Percentiles rank a stretch among this genome's conserved stretches.
These are phyloP conservation scores for Glomeris maerens DNA, from an alignment of 1,140 invertebrate species.

Conservation along the genomic window DNA sequence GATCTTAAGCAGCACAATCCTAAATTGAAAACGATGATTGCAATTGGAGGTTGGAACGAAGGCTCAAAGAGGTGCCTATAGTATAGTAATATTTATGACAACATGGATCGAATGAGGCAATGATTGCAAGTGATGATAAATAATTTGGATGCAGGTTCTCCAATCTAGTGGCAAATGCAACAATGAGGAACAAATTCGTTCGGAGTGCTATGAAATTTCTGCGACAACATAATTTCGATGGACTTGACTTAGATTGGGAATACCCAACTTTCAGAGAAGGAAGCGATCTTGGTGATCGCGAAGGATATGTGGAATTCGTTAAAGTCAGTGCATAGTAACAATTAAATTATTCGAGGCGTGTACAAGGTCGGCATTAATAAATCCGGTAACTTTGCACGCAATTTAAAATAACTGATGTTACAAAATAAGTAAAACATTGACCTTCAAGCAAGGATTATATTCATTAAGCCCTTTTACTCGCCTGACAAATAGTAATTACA, in stretches of 20 bases:
- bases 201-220: slow-evolving; percentile 77
- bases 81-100: too few relatives aligned
- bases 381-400: too few relatives aligned
- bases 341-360: too few relatives aligned
- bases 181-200: slow-evolving; percentile 61
- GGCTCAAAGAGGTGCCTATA: slow-evolving; percentile 63
- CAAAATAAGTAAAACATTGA: too few relatives aligned
- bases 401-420: too few relatives aligned
- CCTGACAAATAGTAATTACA: too few relatives aligned
- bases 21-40: slow-evolving; percentile 75
- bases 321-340: too few relatives aligned
- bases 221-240: slow-evolving; percentile 84
- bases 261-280: slow-evolving; percentile 85
- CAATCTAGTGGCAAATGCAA: slow-evolving; percentile 60
- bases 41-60: slow-evolving; percentile 94
- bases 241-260: slow-evolving; percentile 92
- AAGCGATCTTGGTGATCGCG: slow-evolving; percentile 70
- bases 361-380: too few relatives aligned
- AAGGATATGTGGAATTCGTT: slow-evolving; percentile 78
- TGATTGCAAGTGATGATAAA: too few relatives aligned
- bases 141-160: slow-evolving; percentile 43
- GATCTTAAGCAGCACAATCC: slow-evolving; percentile 88
- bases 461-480: too few relatives aligned
- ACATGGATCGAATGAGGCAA: too few relatives aligned
- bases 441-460: too few relatives aligned